phyloP scores from a whole-genome alignment of 2,113 vertebrate species.

The Callorhinus ursinus region DNA sequence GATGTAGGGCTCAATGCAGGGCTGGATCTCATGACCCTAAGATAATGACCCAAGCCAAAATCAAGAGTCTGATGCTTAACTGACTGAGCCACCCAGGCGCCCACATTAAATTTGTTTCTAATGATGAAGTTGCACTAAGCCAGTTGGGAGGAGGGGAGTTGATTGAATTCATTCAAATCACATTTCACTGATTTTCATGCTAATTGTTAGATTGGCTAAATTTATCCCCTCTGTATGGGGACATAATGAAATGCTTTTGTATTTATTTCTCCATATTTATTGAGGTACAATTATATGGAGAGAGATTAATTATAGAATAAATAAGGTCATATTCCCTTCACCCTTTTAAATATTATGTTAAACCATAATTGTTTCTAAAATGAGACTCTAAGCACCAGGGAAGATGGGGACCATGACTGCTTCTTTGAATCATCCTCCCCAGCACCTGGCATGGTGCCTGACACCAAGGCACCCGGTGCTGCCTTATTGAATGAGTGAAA shows the following conservation, averaged over 20 bases:
- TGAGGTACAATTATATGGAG: neutral
- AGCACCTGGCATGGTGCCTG: neutral
- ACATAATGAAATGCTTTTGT: neutral
- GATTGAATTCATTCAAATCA: constrained; percentile 21
- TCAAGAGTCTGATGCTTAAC: neutral
- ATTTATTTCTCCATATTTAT: neutral
- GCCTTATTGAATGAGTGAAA: neutral
- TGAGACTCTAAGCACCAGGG: neutral
- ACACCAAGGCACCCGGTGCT: neutral
- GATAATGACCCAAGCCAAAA: neutral
- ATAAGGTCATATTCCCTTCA: neutral
- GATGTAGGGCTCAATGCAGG: neutral
- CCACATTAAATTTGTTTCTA: constrained; percentile 7
- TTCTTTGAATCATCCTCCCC: neutral
- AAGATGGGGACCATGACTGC: neutral
- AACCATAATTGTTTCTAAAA: constrained; percentile 19
- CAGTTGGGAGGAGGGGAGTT: neutral
- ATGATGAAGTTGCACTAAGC: neutral
- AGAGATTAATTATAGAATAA: constrained; percentile 22
- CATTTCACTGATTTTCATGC: neutral
- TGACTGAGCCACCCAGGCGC: neutral
- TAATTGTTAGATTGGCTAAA: neutral
- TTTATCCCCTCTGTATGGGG: neutral
- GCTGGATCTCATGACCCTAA: neutral
- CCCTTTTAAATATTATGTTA: neutral